These are phyloP conservation scores for Protodeltote pygarga DNA, from an alignment of 2,888 invertebrate species.

Conservation along the genomic window DNA sequence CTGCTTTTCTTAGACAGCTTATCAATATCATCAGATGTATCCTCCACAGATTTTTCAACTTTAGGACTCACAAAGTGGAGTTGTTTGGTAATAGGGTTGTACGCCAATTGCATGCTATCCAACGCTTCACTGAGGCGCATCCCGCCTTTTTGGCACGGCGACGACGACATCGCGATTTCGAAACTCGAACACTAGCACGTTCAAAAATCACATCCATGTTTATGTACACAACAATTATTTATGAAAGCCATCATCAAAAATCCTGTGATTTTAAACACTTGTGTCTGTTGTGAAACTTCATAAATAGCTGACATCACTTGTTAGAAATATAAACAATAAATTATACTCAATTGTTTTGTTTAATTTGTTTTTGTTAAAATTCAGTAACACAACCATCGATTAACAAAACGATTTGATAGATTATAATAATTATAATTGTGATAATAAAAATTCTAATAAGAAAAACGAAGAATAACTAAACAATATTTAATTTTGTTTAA, in stretches of 20 bases:
- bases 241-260: slow-evolving; percentile 57
- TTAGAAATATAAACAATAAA: slow-evolving; percentile 35
- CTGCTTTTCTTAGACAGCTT: slow-evolving; percentile 83
- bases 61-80: slow-evolving; percentile 88
- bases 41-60: slow-evolving; percentile 68
- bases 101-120: slow-evolving; percentile 91
- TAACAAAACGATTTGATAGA: slow-evolving; percentile 30
- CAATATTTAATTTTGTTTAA: slow-evolving; percentile 26
- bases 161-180: slow-evolving; percentile 70
- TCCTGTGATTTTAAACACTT: slow-evolving; percentile 22
- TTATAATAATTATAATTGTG: slow-evolving; percentile 33
- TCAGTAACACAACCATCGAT: slow-evolving; percentile 36
- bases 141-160: slow-evolving; percentile 83
- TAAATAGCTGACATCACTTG: slow-evolving; percentile 31
- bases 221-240: slow-evolving; percentile 48
- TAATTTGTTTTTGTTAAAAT: slow-evolving; percentile 51
- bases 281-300: slow-evolving; percentile 24
- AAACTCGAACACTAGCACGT: slow-evolving; percentile 51
- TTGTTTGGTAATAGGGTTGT: slow-evolving; percentile 91
- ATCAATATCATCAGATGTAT: slow-evolving; percentile 73
- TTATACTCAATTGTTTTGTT: slow-evolving; percentile 37
- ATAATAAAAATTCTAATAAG: slow-evolving; percentile 8
- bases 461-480: slow-evolving; percentile 13
- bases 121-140: slow-evolving; percentile 90
- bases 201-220: slow-evolving; percentile 68